Conservation (phyloP, 2,888 invertebrate species). For the Himalopsyche anomala region DNA sequence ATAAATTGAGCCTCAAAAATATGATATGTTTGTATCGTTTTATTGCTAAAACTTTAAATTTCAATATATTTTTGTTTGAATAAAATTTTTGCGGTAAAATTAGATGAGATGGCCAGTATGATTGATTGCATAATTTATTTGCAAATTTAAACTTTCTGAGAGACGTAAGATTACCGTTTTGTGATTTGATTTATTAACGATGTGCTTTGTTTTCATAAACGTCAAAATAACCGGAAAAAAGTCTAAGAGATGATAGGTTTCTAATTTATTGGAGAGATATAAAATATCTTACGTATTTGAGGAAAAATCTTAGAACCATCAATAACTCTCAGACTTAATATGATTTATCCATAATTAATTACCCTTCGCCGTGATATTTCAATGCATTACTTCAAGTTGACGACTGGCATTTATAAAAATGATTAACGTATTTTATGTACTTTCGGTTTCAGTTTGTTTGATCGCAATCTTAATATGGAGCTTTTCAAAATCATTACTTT, state of each 20-base stretch:
- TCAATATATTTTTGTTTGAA: constrained; percentile 31
- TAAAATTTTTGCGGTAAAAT: no score
- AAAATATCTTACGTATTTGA: neutral
- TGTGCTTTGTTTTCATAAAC: constrained; percentile 66
- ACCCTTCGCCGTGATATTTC: no score
- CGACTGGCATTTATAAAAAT: no score
- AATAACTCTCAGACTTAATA: neutral
- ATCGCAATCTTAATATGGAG: no score
- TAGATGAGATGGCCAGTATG: constrained; percentile 63
- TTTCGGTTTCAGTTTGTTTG: no score
- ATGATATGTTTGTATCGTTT: no score
- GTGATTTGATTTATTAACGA: constrained; percentile 61
- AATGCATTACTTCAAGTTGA: no score
- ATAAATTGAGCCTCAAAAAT: no score
- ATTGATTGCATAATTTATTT: constrained; percentile 66
- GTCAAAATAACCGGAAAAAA: constrained; percentile 28
- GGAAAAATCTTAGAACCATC: neutral
- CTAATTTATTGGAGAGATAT: constrained; percentile 30
- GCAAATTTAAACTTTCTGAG: constrained; percentile 61
- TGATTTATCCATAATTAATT: no score
- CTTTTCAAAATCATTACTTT: no score
- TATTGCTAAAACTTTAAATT: neutral
- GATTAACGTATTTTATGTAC: no score
- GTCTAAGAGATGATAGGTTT: constrained; percentile 8
- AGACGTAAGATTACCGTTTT: constrained; percentile 63